Base-by-base conservation (phyloP, 2,888 invertebrate genomes). In the Limulus polyphemus region DNA sequence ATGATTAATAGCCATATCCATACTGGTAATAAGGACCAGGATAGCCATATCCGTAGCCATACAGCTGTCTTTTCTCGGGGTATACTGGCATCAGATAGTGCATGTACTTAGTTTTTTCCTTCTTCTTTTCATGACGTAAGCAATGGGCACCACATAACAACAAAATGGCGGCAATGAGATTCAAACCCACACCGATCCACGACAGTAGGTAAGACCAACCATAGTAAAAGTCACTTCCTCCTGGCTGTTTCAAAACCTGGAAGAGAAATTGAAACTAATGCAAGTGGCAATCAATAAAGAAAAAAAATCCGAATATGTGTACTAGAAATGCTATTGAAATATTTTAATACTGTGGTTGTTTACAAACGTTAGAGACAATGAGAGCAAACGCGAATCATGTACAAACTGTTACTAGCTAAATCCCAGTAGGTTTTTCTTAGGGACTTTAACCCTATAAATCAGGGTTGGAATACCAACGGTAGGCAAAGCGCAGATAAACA, bases 201-300 rank as follows among this genome's bases (percentile, higher is more conserved):
- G 93, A 90, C 77, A 92, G 85, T 82, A 92, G 87, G 83, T 94
- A 95, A 74, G 93, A 93, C 93, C 93, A 95, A 80, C 92, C 93
- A 81, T 93, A 94, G 81, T 70, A 71, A 57, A 71, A 70, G 17
- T 68, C 67, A 14, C 69, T 70, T 10, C 69, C 67, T 12, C 71
- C 71, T 12, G 62, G 57, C 48, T 68, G 60, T 49, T 69, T 70
- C 54, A 72, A 59, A 5, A 71, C 65, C 72, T 72, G 55, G 7
- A 59, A 57, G 50, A 54, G 17, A 54, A 49, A 56, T 7, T 47
- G 54, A 49, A 14, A 58, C 12, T 13, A 51, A 51, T n/a, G 13
- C 4, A 13, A 32, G 32, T 32, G 32, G 7, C 32, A 32, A 32
- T 7, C 32, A 32, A 32, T 1, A 32, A 32, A 32, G n/a, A 32